These are phyloP conservation scores for Formica selysi DNA, from an alignment of 1,140 invertebrate genomes.

Conservation along the genomic window DNA sequence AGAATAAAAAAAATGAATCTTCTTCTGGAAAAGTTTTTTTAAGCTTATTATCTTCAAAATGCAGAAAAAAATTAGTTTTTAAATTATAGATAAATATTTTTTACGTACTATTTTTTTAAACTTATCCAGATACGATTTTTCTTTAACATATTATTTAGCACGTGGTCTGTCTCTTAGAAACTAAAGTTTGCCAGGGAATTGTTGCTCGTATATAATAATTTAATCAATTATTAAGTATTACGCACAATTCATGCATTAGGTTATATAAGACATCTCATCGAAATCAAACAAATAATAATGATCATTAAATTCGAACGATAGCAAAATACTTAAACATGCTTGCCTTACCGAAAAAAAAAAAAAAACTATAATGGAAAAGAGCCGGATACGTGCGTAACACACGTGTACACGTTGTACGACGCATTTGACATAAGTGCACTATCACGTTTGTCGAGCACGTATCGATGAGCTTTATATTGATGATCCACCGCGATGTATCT, in stretches of 20 bases:
- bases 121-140: neutral
- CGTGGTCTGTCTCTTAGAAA: neutral
- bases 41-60: neutral
- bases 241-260: too few species aligned
- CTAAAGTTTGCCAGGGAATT: neutral
- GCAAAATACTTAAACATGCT: neutral
- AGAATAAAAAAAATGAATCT: neutral
- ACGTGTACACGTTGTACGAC: neutral
- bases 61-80: neutral
- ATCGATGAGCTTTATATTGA: neutral
- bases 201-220: neutral
- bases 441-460: neutral
- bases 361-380: neutral
- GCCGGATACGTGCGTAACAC: neutral
- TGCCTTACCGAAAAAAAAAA: neutral
- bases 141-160: neutral
- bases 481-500: neutral
- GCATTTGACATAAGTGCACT: conserved; percentile 21
- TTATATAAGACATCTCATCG: neutral
- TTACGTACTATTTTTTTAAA: neutral
- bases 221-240: conserved; percentile 1
- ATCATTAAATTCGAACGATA: neutral
- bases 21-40: neutral
- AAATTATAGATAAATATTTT: conserved; percentile 6
- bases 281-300: conserved; percentile 11